phyloP scores from a whole-genome alignment of 2,113 vertebrate genomes.

The Erpornis zantholeuca region DNA sequence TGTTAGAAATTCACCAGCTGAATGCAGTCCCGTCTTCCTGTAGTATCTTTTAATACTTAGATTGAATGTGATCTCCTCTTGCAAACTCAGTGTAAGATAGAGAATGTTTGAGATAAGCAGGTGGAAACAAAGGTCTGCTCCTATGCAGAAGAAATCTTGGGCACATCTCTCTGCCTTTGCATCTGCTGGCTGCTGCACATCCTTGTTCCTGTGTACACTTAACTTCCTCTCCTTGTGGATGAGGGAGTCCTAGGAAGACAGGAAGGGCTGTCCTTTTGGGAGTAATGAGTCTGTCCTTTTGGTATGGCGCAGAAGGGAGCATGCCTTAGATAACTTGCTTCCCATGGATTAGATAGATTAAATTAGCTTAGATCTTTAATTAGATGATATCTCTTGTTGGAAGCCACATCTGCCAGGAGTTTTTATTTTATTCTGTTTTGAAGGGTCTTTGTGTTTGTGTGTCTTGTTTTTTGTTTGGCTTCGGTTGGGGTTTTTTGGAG shows the following conservation, averaged over 20 bases:
- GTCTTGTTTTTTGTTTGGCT: not conserved
- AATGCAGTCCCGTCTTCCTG: not conserved
- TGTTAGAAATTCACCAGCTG: not conserved
- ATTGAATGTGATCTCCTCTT: not conserved
- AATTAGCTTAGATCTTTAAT: not conserved
- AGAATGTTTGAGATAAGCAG: not conserved
- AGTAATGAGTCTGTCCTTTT: too few species aligned
- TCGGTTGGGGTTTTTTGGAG: not conserved
- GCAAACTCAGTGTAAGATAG: not conserved
- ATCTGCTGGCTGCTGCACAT: not conserved
- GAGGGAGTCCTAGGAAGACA: not conserved
- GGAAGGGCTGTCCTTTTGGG: not conserved
- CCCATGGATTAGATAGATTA: not conserved
- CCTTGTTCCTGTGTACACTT: fast-evolving
- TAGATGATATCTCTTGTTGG: not conserved
- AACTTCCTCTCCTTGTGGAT: not conserved
- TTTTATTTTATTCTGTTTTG: not conserved
- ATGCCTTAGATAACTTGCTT: not conserved
- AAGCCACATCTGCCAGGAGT: not conserved
- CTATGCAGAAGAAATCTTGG: not conserved
- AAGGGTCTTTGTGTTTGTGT: not conserved
- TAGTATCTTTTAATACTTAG: not conserved
- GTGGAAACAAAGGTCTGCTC: not conserved
- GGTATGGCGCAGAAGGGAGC: not conserved
- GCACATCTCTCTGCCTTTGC: fast-evolving